These are phyloP conservation scores for Hypselothyrea guttata DNA, from an alignment of 2,888 invertebrate genomes.

Conservation along the genomic window DNA sequence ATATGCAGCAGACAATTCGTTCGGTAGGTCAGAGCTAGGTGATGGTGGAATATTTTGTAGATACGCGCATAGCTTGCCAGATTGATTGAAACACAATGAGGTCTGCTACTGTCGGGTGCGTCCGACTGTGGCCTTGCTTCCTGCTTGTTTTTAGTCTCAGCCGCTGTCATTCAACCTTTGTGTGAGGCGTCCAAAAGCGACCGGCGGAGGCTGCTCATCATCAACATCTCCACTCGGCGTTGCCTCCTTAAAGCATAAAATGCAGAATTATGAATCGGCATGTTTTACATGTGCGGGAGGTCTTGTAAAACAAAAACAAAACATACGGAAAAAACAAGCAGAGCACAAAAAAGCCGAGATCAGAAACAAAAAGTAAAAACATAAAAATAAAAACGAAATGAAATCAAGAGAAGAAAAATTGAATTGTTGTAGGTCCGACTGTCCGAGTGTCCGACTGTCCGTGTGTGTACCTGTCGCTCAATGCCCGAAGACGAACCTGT, in stretches of 20 bases:
- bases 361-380: slow-evolving; percentile 3
- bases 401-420: slow-evolving; percentile 7
- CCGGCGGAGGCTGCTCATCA: slow-evolving; percentile 34
- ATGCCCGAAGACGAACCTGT: slow-evolving; percentile 42
- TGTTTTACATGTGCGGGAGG: slow-evolving; percentile 80
- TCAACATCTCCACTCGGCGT: slow-evolving; percentile 48
- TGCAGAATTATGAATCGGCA: slow-evolving; percentile 79
- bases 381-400: slow-evolving; percentile 9
- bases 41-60: too few species aligned
- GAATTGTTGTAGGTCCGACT: slow-evolving; percentile 12
- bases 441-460: slow-evolving; percentile 4
- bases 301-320: slow-evolving; percentile 57
- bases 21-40: too few species aligned
- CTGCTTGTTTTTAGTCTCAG: slow-evolving; percentile 15
- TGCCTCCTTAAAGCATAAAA: slow-evolving; percentile 61
- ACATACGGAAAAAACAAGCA: neutral
- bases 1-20: too few species aligned
- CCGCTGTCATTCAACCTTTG: slow-evolving; percentile 63
- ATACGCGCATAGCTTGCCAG: too few species aligned
- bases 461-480: slow-evolving; percentile 66
- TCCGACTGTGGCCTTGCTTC: too few species aligned
- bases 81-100: too few species aligned
- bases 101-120: too few species aligned
- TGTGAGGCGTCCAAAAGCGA: slow-evolving; percentile 41
- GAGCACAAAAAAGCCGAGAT: neutral